phyloP scores from a whole-genome alignment of 2,888 invertebrate genomes.

The Morinoia aosen region DNA sequence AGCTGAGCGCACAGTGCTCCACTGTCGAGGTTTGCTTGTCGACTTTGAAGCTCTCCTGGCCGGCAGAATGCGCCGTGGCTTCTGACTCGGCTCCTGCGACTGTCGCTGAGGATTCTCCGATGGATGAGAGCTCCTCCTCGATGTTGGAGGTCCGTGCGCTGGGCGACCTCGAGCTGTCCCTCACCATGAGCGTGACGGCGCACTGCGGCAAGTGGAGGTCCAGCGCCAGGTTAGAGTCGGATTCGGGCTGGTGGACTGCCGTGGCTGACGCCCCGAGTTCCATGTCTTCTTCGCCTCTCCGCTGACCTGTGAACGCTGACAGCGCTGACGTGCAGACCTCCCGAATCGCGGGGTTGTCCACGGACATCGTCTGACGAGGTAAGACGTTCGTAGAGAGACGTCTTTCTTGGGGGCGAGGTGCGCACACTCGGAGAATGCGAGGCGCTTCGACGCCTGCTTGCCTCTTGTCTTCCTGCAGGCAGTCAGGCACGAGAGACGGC shows the following conservation, averaged over 20 bases:
- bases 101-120: constrained; percentile 24
- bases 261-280: constrained; percentile 70
- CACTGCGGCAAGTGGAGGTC: constrained; percentile 80
- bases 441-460: constrained; percentile 59
- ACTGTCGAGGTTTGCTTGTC: constrained; percentile 67
- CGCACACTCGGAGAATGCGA: constrained; percentile 70
- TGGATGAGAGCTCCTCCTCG: constrained; percentile 53
- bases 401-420: constrained; percentile 76
- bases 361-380: constrained; percentile 85
- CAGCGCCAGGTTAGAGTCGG: constrained; percentile 82
- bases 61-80: constrained; percentile 24
- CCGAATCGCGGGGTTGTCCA: constrained; percentile 77
- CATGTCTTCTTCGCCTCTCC: constrained; percentile 74
- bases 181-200: constrained; percentile 75
- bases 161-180: constrained; percentile 75
- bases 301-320: constrained; percentile 68
- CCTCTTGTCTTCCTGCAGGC: constrained; percentile 63
- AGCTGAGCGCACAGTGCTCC: constrained; percentile 58
- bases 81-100: constrained; percentile 36
- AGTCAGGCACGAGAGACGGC: constrained; percentile 73
- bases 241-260: constrained; percentile 64
- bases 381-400: constrained; percentile 78
- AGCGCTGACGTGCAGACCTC: constrained; percentile 68
- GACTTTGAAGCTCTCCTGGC: constrained; percentile 58
- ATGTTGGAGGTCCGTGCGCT: constrained; percentile 58